These are phyloP conservation scores for Xanthia icteritia DNA, from an alignment of 2,888 invertebrate species.

Conservation along the genomic window DNA sequence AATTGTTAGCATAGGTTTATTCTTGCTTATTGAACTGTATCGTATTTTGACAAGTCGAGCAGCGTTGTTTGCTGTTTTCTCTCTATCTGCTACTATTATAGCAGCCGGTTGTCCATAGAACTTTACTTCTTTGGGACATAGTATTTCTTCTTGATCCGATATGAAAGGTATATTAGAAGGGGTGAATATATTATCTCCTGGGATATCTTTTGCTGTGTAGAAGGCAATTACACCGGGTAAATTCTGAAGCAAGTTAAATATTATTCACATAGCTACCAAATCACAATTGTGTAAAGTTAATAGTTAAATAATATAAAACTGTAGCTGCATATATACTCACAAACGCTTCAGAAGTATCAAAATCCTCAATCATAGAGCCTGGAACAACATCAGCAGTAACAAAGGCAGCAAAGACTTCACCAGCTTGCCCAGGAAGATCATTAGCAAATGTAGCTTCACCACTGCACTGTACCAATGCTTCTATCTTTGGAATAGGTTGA, in stretches of 20 bases:
- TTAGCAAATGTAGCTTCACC: conserved; percentile 93
- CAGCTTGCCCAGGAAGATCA: conserved; percentile 90
- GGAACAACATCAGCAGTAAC: conserved; percentile 87
- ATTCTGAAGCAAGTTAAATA: conserved; percentile 79
- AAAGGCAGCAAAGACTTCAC: conserved; percentile 92
- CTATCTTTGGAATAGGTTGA: conserved; percentile 92
- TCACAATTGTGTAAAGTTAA: background rate
- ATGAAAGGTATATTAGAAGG: conserved; percentile 65
- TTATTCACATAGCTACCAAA: background rate
- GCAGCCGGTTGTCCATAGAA: conserved; percentile 80
- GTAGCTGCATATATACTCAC: conserved; percentile 78
- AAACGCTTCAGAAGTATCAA: conserved; percentile 91
- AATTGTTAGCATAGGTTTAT: conserved; percentile 72
- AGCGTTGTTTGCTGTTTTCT: conserved; percentile 89
- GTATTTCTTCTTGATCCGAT: conserved; percentile 78
- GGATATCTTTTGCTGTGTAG: conserved; percentile 92
- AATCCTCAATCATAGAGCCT: conserved; percentile 88
- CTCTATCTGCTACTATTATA: conserved; percentile 90
- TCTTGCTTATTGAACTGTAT: conserved; percentile 83
- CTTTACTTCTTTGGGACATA: conserved; percentile 82
- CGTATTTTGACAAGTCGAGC: conserved; percentile 89
- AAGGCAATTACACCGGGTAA: conserved; percentile 92
- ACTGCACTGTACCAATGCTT: conserved; percentile 90
- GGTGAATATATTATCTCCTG: conserved; percentile 91
- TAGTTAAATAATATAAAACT: background rate